A percentile compares a stretch with the other conserved stretches of the same genome.
Conservation (phyloP, 2,797 vertebrate species). For the Paguma larvata region DNA sequence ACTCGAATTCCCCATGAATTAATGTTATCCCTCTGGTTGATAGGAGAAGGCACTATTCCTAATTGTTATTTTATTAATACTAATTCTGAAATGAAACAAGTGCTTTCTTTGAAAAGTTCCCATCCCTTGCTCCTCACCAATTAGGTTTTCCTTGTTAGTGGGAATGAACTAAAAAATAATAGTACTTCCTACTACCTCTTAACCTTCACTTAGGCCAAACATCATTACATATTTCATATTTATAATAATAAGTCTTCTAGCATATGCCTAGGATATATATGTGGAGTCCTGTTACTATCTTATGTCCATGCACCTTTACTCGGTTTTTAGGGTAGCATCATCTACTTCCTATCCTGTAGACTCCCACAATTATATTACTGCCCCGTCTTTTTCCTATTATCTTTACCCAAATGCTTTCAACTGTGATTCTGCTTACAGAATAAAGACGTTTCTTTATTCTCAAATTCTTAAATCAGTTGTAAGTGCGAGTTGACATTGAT, state of each 20-base stretch:
- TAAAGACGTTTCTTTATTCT: neutral
- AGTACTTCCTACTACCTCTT: neutral
- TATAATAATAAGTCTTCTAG: neutral
- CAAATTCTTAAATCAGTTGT: constrained; percentile 39
- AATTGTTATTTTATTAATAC: neutral
- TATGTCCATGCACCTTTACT: neutral
- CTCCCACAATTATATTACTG: neutral
- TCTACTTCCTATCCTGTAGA: constrained; percentile 6
- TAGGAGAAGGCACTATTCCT: neutral
- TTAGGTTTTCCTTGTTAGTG: neutral
- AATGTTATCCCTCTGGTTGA: neutral
- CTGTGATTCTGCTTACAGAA: neutral
- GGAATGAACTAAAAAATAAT: neutral
- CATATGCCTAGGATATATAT: neutral
- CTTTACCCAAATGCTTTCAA: constrained; percentile 4
- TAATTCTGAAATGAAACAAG: neutral
- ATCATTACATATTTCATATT: neutral
- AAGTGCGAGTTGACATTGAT: constrained; percentile 9
- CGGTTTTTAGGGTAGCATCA: neutral
- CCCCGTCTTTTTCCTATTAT: neutral
- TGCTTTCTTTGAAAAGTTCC: neutral
- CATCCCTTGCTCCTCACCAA: neutral
- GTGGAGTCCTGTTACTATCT: neutral
- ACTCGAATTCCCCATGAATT: neutral
- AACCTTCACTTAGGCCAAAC: neutral